Evolutionary conservation across 2,888 invertebrate species (phyloP).

Genomic region (Bruchidius siliquastri): DNA sequence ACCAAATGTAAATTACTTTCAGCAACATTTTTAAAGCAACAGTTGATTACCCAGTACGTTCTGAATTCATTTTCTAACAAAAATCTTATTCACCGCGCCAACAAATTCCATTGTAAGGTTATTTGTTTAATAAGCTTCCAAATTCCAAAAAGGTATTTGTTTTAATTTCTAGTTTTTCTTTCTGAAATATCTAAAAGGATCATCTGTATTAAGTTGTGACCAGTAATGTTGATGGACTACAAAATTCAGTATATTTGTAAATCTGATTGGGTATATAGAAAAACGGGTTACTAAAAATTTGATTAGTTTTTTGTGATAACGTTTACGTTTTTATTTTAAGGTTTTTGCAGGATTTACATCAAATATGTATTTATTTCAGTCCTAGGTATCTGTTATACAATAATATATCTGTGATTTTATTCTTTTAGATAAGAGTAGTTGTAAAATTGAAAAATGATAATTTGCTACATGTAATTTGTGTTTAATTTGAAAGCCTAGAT

Average conservation of each 20-base stretch:
- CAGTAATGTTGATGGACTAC: neutral
- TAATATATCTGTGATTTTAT: conserved; percentile 48
- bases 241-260: neutral
- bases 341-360: neutral
- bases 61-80: too few relatives aligned
- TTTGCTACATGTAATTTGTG: conserved; percentile 6
- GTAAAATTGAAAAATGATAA: conserved; percentile 18
- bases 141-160: too few relatives aligned
- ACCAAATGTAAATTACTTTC: too few relatives aligned
- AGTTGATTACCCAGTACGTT: too few relatives aligned
- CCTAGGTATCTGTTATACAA: conserved; percentile 33
- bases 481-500: too few relatives aligned
- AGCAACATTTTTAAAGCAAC: too few relatives aligned
- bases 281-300: neutral
- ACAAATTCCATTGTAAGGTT: too few relatives aligned
- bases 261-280: neutral
- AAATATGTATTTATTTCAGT: neutral
- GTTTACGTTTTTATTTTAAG: neutral
- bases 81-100: too few relatives aligned
- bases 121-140: too few relatives aligned
- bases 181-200: too few relatives aligned
- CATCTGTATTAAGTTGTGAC: too few relatives aligned
- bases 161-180: too few relatives aligned
- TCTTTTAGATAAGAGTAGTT: conserved; percentile 32
- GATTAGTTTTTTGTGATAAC: neutral